Evolutionary conservation across 2,888 invertebrate genomes (phyloP), one percentile per base, ranked within the genome.

Genomic region (Platypus cylindrus): DNA sequence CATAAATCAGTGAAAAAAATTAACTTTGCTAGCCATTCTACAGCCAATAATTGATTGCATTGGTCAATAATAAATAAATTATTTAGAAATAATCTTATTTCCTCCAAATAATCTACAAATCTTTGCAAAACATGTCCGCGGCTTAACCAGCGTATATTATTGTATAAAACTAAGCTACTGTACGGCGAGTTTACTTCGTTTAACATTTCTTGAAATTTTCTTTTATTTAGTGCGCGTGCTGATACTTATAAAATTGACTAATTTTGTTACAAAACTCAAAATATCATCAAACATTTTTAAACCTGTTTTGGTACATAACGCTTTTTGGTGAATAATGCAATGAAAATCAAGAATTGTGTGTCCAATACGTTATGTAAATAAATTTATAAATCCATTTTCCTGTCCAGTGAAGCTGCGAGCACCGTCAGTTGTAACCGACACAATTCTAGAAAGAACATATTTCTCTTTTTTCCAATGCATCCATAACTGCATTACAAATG

Each of bases 401-500:
- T 33, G 12, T 23, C 29, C 26, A 32, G 32, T 34, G 40, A 34
- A 37, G 32, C 36, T 36, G 39, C n/a, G 37, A 40, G 39, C 42
- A 40, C 30, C 34, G 29, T 28, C 28, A 22, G 29, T 34, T 13
- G 32, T 34, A 14, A 22, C 22, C n/a, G 20, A 34, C 11, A 34
- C 34, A 34, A 29, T 29, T 20, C 36, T 36, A 17, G 25, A 30
- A 15, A 7, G 12, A 24, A 11, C 24, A 24, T n/a, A 40, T 43
- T 37, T 40, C 34, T 42, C 34, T 40, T 35, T 43, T 31, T 35
- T 30, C 33, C 38, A 43, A 31, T 18, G 38, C 32, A 38, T 40
- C 43, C 43, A 27, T 33, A 40, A 40, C 37, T 27, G 38, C 36
- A 31, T 16, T 37, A 38, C 34, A 36, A 37, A 44, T 43, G 29